Conservation (phyloP, 2,797 vertebrate genomes). For the Picus viridis region DNA sequence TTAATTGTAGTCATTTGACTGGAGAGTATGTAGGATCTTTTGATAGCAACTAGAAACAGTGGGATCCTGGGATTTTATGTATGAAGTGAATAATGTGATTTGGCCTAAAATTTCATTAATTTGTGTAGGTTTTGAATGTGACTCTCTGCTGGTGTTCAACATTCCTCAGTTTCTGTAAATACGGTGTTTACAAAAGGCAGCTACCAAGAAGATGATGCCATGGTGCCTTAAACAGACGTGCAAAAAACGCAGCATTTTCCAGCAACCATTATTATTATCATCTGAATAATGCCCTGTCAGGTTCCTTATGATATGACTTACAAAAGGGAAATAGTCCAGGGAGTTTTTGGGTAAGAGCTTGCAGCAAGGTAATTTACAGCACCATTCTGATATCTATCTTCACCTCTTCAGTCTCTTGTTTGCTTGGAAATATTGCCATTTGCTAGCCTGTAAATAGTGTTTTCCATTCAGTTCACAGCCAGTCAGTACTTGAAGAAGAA, state of each 20-base stretch:
- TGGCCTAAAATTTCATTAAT: slow-evolving; percentile 6
- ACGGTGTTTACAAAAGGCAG: not conserved
- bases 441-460: not conserved
- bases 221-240: not conserved
- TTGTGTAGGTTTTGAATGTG: not conserved
- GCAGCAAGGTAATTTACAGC: not conserved
- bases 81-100: not conserved
- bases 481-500: slow-evolving; percentile 3
- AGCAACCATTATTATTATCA: not conserved
- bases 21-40: slow-evolving; percentile 1
- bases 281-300: not conserved
- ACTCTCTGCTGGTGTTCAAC: not conserved
- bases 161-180: not conserved
- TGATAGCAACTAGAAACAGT: not conserved
- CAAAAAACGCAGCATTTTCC: not conserved
- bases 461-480: slow-evolving; percentile 24
- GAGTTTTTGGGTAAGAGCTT: not conserved
- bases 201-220: not conserved
- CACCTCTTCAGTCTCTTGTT: slow-evolving; percentile 28
- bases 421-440: not conserved
- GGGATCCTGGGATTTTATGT: not conserved
- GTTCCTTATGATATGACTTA: not conserved
- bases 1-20: not conserved
- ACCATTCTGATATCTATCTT: slow-evolving; percentile 19
- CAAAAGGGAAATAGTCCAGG: not conserved